Base-by-base conservation (phyloP, 1,140 invertebrate genomes). In the Lycorma delicatula region DNA sequence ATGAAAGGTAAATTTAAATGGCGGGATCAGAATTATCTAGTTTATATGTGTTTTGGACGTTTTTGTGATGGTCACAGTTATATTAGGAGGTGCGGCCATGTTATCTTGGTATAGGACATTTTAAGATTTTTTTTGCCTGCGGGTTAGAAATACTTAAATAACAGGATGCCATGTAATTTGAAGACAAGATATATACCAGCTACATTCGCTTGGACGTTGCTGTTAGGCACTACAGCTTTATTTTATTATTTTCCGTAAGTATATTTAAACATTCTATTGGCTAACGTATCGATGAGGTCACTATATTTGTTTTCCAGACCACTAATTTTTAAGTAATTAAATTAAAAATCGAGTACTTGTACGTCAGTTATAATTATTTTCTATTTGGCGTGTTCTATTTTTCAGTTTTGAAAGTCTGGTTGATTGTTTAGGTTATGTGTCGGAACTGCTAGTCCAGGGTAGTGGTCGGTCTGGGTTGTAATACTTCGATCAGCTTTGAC, bases 231-330 rank as follows among this genome's bases (percentile, higher is more conserved):
- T 62, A 96, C 93, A 63, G 84, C 84, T 67, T 80, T 93, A 63
- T 98, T 97, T 82, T 97, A 96, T 79, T 91, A 87, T 75, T 96
- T 91, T 77, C 91, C 93, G 93, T 96, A 81, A 94, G 91, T 93
- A 61, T 52, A 58, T 23, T 46, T 26, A 44, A 28, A 18, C 11
- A 0, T 55, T 44, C 16, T 44, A 54, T 25, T n/a, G n/a, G n/a
- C n/a, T n/a, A n/a, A n/a, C n/a, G n/a, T n/a, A n/a, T n/a, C n/a
- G n/a, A n/a, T n/a, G n/a, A n/a, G n/a, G n/a, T n/a, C n/a, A n/a
- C n/a, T n/a, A n/a, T n/a, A n/a, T n/a, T n/a, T n/a, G n/a, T n/a
- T n/a, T n/a, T n/a, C n/a, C n/a, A n/a, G n/a, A n/a, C n/a, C n/a
- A n/a, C n/a, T n/a, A n/a, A n/a, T n/a, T n/a, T n/a, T n/a, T n/a